Conservation (phyloP, 2,113 vertebrate species). For the Nothoprocta pentlandii region DNA sequence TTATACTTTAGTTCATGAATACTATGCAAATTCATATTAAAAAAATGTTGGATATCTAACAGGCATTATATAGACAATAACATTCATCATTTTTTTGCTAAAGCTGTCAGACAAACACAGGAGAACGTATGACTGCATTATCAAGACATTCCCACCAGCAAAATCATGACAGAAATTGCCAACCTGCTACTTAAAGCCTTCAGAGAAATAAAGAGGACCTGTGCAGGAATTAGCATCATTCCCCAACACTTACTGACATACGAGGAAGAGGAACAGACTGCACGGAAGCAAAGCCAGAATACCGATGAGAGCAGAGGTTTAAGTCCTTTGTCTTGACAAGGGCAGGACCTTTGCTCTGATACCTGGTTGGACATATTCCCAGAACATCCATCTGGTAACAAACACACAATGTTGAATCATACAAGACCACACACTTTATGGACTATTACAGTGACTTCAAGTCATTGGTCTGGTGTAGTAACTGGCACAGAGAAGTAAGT, state of each 20-base stretch:
- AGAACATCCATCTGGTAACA: slow-evolving; percentile 82
- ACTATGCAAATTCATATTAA: background rate
- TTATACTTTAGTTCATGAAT: background rate
- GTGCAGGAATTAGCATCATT: background rate
- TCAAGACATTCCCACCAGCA: background rate
- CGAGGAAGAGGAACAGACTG: slow-evolving; percentile 77
- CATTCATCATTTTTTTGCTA: background rate
- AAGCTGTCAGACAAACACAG: background rate
- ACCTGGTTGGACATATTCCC: slow-evolving; percentile 83
- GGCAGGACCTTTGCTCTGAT: slow-evolving; percentile 73
- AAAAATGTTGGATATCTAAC: background rate
- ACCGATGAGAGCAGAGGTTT: slow-evolving; percentile 78
- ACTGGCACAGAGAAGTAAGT: background rate
- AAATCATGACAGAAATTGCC: background rate
- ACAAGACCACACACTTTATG: background rate
- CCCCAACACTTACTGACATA: slow-evolving; percentile 72
- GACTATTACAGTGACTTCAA: background rate
- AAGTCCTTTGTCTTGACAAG: slow-evolving; percentile 83
- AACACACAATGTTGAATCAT: background rate
- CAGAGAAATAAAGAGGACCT: background rate
- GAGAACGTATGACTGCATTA: background rate
- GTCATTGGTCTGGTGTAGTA: background rate
- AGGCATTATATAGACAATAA: background rate
- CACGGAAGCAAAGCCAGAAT: slow-evolving; percentile 74
- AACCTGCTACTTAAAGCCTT: background rate